Conservation (phyloP, 1,140 invertebrate species). For the Oppia nitens region DNA sequence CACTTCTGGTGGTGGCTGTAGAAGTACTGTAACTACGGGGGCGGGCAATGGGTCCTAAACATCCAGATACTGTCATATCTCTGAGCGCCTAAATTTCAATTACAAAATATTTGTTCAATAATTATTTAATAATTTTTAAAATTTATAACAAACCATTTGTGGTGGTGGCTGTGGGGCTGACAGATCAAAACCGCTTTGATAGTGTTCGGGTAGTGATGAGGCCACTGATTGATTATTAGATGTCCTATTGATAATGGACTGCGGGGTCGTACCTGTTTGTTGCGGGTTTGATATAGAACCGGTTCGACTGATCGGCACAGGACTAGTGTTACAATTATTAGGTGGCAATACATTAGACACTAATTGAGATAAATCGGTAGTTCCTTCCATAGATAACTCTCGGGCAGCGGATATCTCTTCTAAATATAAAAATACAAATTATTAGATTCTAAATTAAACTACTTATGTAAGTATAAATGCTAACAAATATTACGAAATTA, state of each 20-base stretch:
- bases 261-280: background rate
- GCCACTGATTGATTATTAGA: background rate
- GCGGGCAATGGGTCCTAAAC: constrained; percentile 32
- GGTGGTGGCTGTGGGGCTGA: background rate
- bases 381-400: constrained; percentile 7
- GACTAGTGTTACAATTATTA: background rate
- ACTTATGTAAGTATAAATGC: too few relatives aligned
- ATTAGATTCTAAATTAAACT: too few relatives aligned
- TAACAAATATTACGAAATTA: too few relatives aligned
- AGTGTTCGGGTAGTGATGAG: constrained; percentile 16
- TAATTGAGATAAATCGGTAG: background rate
- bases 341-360: constrained; percentile 1
- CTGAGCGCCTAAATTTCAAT: background rate
- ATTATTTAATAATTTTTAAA: background rate
- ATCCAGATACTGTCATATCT: constrained; percentile 18
- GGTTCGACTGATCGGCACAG: background rate
- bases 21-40: constrained; percentile 29
- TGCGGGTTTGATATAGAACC: constrained; percentile 5
- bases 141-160: background rate
- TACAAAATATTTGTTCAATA: too few relatives aligned
- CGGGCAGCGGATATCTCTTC: constrained; percentile 1
- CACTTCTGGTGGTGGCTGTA: constrained; percentile 29
- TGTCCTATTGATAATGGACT: background rate
- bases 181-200: constrained; percentile 8
- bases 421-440: constrained; percentile 2